Percentiles rank a stretch among this genome's conserved stretches.
Evolutionary conservation across 2,797 vertebrate genomes (phyloP).

Genomic region (Acanthis flammea): DNA sequence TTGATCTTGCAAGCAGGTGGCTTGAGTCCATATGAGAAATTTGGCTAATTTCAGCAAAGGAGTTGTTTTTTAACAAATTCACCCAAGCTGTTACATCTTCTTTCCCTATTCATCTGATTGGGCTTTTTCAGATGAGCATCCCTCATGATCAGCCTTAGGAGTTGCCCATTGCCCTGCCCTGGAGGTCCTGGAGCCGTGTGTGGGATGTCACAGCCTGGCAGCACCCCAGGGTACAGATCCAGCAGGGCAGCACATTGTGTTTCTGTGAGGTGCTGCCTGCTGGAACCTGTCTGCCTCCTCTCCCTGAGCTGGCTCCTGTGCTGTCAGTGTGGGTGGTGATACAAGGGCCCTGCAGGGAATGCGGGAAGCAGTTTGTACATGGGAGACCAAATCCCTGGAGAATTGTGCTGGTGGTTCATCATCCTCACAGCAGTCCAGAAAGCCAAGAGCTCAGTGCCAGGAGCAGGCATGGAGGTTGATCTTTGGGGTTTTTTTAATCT

Average conservation of each 20-base stretch:
- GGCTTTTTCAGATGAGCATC: neutral
- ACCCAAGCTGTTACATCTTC: neutral
- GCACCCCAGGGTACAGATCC: neutral
- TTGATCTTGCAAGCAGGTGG: neutral
- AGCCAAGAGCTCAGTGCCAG: neutral
- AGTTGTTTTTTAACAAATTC: neutral
- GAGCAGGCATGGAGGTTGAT: neutral
- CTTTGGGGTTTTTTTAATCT: neutral
- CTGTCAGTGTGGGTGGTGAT: neutral
- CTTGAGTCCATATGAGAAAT: fast-evolving
- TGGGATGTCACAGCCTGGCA: neutral
- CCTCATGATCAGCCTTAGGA: neutral
- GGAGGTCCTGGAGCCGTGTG: neutral
- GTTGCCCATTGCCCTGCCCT: neutral
- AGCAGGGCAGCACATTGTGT: neutral
- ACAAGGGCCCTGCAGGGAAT: neutral
- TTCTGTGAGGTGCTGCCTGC: conserved; percentile 14
- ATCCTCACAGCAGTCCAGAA: neutral
- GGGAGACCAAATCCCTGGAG: neutral
- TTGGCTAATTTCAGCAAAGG: neutral
- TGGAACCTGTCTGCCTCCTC: neutral
- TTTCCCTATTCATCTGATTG: fast-evolving
- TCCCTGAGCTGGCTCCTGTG: neutral
- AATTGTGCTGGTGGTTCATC: neutral
- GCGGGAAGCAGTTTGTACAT: neutral